Conservation (phyloP, 2,797 vertebrate genomes). For the Emydoidea blandingii region DNA sequence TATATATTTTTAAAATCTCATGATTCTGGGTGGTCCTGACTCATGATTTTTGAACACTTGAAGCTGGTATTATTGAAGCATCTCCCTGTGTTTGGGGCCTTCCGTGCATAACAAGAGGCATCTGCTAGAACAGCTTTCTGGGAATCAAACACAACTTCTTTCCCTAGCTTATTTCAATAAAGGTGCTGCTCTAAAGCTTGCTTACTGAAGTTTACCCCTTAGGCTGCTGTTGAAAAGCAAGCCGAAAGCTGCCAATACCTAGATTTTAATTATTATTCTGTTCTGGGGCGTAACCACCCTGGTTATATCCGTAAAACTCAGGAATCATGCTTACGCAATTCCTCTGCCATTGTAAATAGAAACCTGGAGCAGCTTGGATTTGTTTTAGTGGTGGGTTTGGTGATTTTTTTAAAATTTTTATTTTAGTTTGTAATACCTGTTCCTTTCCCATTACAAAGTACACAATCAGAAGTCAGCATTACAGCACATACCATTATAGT, state of each 20-base stretch:
- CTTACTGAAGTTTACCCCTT: conserved; percentile 55
- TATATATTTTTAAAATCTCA: not conserved
- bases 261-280: conserved; percentile 67
- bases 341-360: conserved; percentile 48
- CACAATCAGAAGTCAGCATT: not conserved
- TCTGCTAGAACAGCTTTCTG: not conserved
- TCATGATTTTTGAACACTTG: not conserved
- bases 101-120: not conserved
- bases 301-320: conserved; percentile 62
- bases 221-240: conserved; percentile 58
- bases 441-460: conserved; percentile 21
- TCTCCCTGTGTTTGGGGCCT: conserved; percentile 21
- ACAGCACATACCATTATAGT: not conserved
- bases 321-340: conserved; percentile 30
- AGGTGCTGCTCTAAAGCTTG: conserved; percentile 64
- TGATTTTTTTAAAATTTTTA: fast-evolving
- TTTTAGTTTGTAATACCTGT: not conserved
- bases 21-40: not conserved
- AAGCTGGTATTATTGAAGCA: not conserved
- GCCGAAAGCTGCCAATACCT: conserved; percentile 70
- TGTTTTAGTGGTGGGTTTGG: conserved; percentile 39
- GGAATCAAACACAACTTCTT: conserved; percentile 15
- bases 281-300: conserved; percentile 68
- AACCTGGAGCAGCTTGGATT: conserved; percentile 46
- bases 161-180: not conserved